Evolutionary conservation across 2,888 invertebrate species (phyloP).

Genomic region (Calameuta idolon): DNA sequence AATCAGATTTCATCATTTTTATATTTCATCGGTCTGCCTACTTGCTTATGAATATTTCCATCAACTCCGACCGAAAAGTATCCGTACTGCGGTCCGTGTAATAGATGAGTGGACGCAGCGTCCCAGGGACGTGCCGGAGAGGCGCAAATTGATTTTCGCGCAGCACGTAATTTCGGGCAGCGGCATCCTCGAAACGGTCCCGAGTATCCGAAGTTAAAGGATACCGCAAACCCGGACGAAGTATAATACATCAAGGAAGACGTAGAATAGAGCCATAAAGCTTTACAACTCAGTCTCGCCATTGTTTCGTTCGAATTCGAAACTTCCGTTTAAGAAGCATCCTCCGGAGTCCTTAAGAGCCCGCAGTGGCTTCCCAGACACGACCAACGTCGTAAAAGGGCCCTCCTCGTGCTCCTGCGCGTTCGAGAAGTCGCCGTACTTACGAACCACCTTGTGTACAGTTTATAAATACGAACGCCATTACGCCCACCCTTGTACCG

Average conservation of each 20-base stretch:
- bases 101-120: not conserved
- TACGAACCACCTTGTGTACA: not conserved
- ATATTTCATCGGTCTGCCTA: not conserved
- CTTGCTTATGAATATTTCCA: not conserved
- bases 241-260: constrained; percentile 16
- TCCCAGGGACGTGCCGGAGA: constrained; percentile 4
- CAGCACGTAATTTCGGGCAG: constrained; percentile 45
- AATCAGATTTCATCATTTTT: not conserved
- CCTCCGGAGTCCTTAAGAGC: constrained; percentile 7
- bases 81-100: not conserved
- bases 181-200: constrained; percentile 6
- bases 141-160: constrained; percentile 56
- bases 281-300: constrained; percentile 51
- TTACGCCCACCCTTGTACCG: not conserved
- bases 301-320: constrained; percentile 56
- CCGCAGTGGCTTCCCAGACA: constrained; percentile 5
- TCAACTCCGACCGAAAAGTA: not conserved
- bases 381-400: constrained; percentile 4
- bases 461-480: not conserved
- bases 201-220: constrained; percentile 6
- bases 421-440: not conserved
- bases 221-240: constrained; percentile 22
- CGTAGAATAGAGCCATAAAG: constrained; percentile 59
- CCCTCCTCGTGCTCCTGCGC: not conserved
- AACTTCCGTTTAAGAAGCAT: constrained; percentile 53